Base-by-base conservation (phyloP, 2,888 invertebrate species). In the Eumacrocentrus americanus region DNA sequence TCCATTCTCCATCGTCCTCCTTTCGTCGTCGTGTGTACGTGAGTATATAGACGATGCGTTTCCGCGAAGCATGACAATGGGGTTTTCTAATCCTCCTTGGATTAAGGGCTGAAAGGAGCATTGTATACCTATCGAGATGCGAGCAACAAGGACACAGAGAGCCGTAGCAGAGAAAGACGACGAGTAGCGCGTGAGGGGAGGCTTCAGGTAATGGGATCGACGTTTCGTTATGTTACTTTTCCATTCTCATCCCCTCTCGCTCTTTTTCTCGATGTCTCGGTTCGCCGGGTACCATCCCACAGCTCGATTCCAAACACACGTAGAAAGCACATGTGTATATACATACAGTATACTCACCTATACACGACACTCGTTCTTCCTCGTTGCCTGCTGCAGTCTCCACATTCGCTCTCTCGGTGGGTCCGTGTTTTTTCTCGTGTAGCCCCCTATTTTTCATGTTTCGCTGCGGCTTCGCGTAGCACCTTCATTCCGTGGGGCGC, bases 401-500 rank as follows among this genome's bases (percentile, higher is more conserved):
- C 64, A 62, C 64, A 53, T 54, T 64, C 63, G 65, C 64, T 60
- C 61, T 56, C 62, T 59, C 65, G 66, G 60, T 56, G 67, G 66
- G 64, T 68, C 71, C 77, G 74, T 80, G 79, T 80, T 80, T 80
- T 80, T 80, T 75, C 76, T 76, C 75, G 70, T 79, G 79, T 79
- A 79, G 75, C 77, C 79, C 78, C 78, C 78, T 79, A 80, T 80
- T 80, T 80, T 80, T 80, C 80, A 80, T 80, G 80, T 80, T 80
- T 80, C 79, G 79, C 77, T 80, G 80, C 79, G 80, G 80, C 80
- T 80, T 80, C 79, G 78, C 74, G 74, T 76, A 78, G 80, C 80
- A 80, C 80, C 80, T 80, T 80, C 76, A 74, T 78, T 76, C 73
- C 74, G 72, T 68, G 37, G 51, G 58, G 53, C 48, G 53, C 58